Base-by-base conservation (phyloP, 2,888 invertebrate genomes). In the Diaperis boleti region DNA sequence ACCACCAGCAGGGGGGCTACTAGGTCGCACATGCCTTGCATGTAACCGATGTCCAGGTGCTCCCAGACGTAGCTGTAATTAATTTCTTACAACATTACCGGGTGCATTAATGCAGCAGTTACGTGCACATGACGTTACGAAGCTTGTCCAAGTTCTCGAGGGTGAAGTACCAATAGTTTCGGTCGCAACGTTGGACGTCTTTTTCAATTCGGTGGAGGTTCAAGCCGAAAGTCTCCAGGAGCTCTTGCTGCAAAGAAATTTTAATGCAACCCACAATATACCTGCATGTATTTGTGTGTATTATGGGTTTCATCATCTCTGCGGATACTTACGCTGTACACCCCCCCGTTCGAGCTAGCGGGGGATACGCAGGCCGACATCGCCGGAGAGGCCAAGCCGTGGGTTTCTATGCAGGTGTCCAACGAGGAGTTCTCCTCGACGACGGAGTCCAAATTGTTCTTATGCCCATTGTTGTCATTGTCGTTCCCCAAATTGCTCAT, bases 11-110 rank as follows among this genome's bases (percentile, higher is more conserved):
- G 83, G 0, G 96, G 97, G 0, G 97, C 97, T 0, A 92, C 94
- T 62, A 98, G 84, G 82, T 97, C 97, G 81, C 97, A 97, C 97
- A 97, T 98, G 73, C 97, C 97, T 81, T 97, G 97, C 87, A 97
- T 94, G 83, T 98, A 98, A 7, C 97, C 97, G 29, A 91, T 88
- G 45, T 96, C 95, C 69, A 98, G 82, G 79, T 97, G 94, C 78
- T 96, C 94, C 95, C 96, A 97, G 1, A 98, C 96, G 81, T 95
- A 97, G n/a, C 94, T 95, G 74, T 1, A 77, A n/a, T n/a, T n/a
- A n/a, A n/a, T n/a, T n/a, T n/a, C n/a, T n/a, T n/a, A n/a, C n/a
- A n/a, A n/a, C n/a, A n/a, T n/a, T n/a, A n/a, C n/a, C n/a, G n/a
- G n/a, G n/a, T n/a, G n/a, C n/a, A n/a, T n/a, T n/a, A n/a, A n/a